These are phyloP conservation scores for Coturnix japonica DNA, from an alignment of 2,113 vertebrate genomes.

Conservation along the genomic window DNA sequence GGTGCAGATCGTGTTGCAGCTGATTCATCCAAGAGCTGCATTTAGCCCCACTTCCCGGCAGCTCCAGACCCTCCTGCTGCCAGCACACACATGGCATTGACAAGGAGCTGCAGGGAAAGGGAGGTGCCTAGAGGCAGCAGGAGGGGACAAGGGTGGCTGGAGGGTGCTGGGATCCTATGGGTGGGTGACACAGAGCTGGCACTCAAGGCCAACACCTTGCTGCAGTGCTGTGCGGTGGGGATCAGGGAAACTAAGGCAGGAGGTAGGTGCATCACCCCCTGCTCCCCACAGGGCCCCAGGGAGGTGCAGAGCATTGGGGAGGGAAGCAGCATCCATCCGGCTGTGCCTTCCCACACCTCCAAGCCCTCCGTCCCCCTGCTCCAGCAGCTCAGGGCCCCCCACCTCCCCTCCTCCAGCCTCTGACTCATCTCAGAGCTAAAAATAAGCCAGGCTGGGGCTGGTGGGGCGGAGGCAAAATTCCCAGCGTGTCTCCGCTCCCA, in stretches of 20 bases:
- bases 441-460: slow-evolving; percentile 58
- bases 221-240: accelerated
- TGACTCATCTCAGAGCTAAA: slow-evolving; percentile 76
- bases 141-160: background rate
- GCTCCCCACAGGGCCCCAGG: background rate
- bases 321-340: background rate
- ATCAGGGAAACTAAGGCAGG: slow-evolving; percentile 10
- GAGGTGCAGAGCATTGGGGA: background rate
- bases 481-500: background rate
- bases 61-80: slow-evolving; percentile 17
- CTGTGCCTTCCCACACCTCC: background rate
- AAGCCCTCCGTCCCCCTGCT: background rate
- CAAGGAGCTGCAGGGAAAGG: background rate
- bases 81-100: background rate
- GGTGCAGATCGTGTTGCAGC: slow-evolving; percentile 51
- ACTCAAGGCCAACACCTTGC: background rate
- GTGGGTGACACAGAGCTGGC: background rate
- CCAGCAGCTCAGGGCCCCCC: background rate
- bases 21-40: background rate
- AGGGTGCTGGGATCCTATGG: background rate
- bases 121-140: background rate
- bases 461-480: slow-evolving; percentile 45
- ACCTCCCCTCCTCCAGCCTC: slow-evolving; percentile 61
- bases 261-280: background rate
- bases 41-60: slow-evolving; percentile 29